Conservation (phyloP, 2,888 invertebrate genomes). For the Ormyrus nitidulus region DNA sequence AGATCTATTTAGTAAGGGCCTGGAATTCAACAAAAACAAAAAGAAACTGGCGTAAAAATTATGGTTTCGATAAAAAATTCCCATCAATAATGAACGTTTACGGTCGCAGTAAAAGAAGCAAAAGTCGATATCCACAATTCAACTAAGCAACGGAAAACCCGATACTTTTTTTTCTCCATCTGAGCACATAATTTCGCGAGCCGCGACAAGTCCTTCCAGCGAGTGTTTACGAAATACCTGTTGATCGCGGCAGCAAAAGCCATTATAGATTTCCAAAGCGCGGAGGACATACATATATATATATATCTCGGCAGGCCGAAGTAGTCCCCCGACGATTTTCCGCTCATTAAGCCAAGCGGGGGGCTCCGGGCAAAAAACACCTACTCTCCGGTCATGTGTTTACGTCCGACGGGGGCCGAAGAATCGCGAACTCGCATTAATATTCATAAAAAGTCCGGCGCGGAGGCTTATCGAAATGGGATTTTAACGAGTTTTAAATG, state of each 20-base stretch:
- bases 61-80: too few species aligned
- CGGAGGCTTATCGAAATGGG: conserved; percentile 36
- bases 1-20: too few species aligned
- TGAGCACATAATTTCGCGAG: conserved; percentile 1
- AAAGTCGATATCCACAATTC: too few species aligned
- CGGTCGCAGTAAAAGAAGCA: neutral
- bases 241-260: conserved; percentile 29
- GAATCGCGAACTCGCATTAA: conserved; percentile 13
- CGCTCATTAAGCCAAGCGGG: conserved; percentile 19
- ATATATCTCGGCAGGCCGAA: neutral
- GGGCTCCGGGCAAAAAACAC: neutral
- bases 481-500: conserved; percentile 53
- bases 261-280: conserved; percentile 39
- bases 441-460: conserved; percentile 34
- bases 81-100: conserved; percentile 4
- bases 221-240: conserved; percentile 38
- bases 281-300: neutral
- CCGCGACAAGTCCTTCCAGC: conserved; percentile 6
- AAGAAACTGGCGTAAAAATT: too few species aligned
- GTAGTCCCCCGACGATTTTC: conserved; percentile 39
- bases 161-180: neutral
- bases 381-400: neutral
- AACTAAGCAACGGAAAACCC: too few species aligned
- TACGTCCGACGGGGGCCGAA: neutral
- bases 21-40: too few species aligned